Evolutionary conservation across 2,113 vertebrate genomes (phyloP).

Genomic region (Percina caprodes): DNA sequence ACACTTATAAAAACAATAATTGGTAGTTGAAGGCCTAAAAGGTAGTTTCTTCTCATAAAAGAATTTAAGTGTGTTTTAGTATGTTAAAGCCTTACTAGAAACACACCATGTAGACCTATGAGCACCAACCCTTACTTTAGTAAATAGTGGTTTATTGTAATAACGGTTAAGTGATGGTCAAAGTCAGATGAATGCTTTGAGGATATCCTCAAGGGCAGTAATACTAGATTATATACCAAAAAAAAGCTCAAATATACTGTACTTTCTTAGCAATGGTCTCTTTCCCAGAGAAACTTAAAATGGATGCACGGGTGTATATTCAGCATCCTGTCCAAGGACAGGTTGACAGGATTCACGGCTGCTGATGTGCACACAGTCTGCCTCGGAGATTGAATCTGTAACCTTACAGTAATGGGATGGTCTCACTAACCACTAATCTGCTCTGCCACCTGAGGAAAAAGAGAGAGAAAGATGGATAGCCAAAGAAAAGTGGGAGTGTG

Average conservation of each 20-base stretch:
- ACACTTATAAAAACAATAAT: neutral
- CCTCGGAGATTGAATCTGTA: slow-evolving; percentile 72
- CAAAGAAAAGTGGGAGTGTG: slow-evolving; percentile 55
- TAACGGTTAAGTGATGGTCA: slow-evolving; percentile 31
- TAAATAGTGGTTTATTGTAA: slow-evolving; percentile 12
- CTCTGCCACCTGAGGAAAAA: slow-evolving; percentile 70
- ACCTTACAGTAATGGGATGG: slow-evolving; percentile 76
- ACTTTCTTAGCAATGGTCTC: slow-evolving; percentile 40
- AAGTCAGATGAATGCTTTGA: slow-evolving; percentile 12
- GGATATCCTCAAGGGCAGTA: slow-evolving; percentile 18
- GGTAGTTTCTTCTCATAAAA: neutral
- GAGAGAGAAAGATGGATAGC: slow-evolving; percentile 49
- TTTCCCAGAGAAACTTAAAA: slow-evolving; percentile 42
- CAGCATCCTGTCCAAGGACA: slow-evolving; percentile 73
- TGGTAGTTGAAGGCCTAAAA: neutral
- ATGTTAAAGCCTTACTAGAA: neutral
- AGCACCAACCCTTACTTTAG: neutral
- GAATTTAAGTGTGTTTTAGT: neutral
- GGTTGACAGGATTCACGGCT: slow-evolving; percentile 58
- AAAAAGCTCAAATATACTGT: slow-evolving; percentile 8
- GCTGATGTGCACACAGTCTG: slow-evolving; percentile 61
- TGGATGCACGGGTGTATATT: slow-evolving; percentile 50
- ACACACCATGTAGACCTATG: too few species aligned
- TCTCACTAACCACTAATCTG: slow-evolving; percentile 75
- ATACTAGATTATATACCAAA: neutral